Evolutionary conservation across 1,140 invertebrate species (phyloP), one percentile per base, ranked within the genome.

Genomic region (Galendromus occidentalis): DNA sequence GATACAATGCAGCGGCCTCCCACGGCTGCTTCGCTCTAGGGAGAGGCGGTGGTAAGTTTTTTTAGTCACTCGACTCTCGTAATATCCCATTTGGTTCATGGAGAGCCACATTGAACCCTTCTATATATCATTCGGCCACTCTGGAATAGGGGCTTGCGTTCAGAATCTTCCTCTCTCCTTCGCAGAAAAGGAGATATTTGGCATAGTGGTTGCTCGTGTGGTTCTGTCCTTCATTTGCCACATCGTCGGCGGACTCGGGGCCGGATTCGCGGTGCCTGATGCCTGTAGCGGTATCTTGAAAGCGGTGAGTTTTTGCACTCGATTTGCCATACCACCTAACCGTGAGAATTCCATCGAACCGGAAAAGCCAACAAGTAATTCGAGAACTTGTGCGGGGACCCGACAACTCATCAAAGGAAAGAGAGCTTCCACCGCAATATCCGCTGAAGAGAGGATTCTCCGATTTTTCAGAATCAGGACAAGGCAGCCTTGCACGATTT

Each of bases 121-220:
- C n/a, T n/a, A n/a, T n/a, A n/a, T n/a, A n/a, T n/a, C n/a, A n/a
- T n/a, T n/a, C n/a, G n/a, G n/a, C n/a, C n/a, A n/a, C n/a, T n/a
- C n/a, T n/a, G n/a, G n/a, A n/a, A n/a, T n/a, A n/a, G n/a, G n/a
- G n/a, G n/a, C n/a, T n/a, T n/a, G n/a, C n/a, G n/a, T n/a, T n/a
- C n/a, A n/a, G n/a, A n/a, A n/a, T n/a, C n/a, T n/a, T n/a, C n/a
- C n/a, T 39, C 9, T 39, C 33, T 39, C 9, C 4, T 59, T 59
- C 14, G 25, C 51, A 59, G 51, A 59, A 59, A 59, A 59, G 9
- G 51, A 25, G 6, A 59, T 59, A 29, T 59, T 59, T 25, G 51
- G 51, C 14, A 22, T 59, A 6, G 51, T 59, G 4, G 51, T 59
- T 14, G 51, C 51, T 25, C 51, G 51, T 20, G 51, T 59, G 14